phyloP scores from a whole-genome alignment of 2,888 invertebrate species.

The Nesidiocoris tenuis region DNA sequence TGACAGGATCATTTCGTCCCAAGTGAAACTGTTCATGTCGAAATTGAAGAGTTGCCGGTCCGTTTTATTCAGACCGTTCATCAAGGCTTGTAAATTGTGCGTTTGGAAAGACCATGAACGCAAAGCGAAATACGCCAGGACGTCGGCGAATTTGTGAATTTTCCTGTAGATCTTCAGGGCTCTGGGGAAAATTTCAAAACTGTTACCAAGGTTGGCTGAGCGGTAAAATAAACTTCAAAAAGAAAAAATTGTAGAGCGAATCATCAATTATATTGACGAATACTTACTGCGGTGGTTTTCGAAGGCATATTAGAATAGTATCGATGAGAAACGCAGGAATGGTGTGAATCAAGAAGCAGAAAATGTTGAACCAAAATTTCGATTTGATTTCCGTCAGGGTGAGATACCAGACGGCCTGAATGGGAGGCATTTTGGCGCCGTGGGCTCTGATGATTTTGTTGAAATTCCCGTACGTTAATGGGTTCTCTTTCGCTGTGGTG shows the following conservation, averaged over 20 bases:
- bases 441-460: constrained; percentile 59
- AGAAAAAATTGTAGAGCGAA: too few species aligned
- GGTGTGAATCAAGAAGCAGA: constrained; percentile 66
- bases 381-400: constrained; percentile 62
- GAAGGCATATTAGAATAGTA: constrained; percentile 54
- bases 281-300: constrained; percentile 46
- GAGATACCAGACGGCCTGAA: constrained; percentile 55
- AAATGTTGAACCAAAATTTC: constrained; percentile 58
- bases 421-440: constrained; percentile 53
- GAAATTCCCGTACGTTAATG: constrained; percentile 68
- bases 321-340: constrained; percentile 71
- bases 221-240: too few species aligned
- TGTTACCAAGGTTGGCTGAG: too few species aligned
- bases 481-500: constrained; percentile 75
- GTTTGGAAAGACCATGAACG: constrained; percentile 74
- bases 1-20: constrained; percentile 56
- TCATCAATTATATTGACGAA: background rate
- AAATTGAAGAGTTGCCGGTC: constrained; percentile 70
- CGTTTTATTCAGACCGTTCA: constrained; percentile 59
- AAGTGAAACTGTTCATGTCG: constrained; percentile 69
- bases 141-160: constrained; percentile 70
- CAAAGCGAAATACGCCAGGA: constrained; percentile 75
- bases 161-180: constrained; percentile 72
- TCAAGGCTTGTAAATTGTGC: constrained; percentile 62
- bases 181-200: constrained; percentile 57